phyloP scores from a whole-genome alignment of 1,140 invertebrate species.

The Dolichoris vasculosae region DNA sequence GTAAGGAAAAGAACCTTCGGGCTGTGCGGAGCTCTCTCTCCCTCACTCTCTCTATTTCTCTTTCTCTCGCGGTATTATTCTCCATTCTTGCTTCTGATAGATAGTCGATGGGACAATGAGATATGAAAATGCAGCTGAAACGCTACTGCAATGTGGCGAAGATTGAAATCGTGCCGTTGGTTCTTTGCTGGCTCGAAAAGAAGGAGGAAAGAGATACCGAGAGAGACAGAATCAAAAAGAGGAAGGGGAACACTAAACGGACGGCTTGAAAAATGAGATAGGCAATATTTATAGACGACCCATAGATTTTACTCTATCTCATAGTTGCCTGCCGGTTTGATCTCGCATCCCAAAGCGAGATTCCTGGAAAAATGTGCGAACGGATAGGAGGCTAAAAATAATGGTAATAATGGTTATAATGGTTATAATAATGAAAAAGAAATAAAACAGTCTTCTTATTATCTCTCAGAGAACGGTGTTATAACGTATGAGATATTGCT shows the following conservation, averaged over 20 bases:
- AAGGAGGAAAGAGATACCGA: neutral
- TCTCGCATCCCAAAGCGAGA: neutral
- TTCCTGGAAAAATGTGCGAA: neutral
- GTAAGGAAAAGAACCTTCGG: slow-evolving; percentile 16
- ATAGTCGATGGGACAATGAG: slow-evolving; percentile 51
- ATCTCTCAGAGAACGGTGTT: neutral
- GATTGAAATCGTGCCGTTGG: slow-evolving; percentile 43
- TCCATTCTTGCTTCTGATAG: slow-evolving; percentile 49
- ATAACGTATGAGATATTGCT: slow-evolving; percentile 19
- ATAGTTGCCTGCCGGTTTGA: neutral
- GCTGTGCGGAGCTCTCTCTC: neutral
- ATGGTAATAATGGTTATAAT: too few species aligned
- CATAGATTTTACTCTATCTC: slow-evolving; percentile 22
- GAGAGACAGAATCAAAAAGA: neutral
- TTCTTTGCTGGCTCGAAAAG: neutral
- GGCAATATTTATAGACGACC: slow-evolving; percentile 34
- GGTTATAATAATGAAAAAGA: neutral
- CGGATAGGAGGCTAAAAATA: neutral
- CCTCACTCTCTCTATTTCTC: neutral
- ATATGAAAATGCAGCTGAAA: slow-evolving; percentile 48
- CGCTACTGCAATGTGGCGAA: slow-evolving; percentile 34
- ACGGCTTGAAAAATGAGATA: slow-evolving; percentile 29
- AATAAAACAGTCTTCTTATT: slow-evolving; percentile 14
- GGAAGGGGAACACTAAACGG: neutral
- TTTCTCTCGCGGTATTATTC: slow-evolving; percentile 28